Conservation (phyloP, 2,113 vertebrate species). For the Thamnaconus septentrionalis region DNA sequence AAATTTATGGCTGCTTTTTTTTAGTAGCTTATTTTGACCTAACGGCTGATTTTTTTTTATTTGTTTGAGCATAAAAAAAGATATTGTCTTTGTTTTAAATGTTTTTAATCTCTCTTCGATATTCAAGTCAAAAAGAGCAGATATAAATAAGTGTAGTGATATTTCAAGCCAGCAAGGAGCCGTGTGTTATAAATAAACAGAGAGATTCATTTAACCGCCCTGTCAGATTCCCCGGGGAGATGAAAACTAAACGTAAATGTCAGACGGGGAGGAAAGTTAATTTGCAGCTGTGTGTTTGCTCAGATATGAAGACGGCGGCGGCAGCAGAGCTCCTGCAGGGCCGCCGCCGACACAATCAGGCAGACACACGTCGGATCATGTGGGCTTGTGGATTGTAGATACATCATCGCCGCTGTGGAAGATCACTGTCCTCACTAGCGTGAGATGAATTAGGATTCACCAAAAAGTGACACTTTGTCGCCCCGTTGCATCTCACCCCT, state of each 20-base stretch:
- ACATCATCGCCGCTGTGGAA: too few species aligned
- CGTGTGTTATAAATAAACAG: not conserved
- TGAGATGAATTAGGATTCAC: too few species aligned
- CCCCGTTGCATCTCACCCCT: too few species aligned
- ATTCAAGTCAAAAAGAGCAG: not conserved
- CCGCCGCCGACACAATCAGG: too few species aligned
- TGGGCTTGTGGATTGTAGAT: too few species aligned
- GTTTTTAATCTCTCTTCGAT: conserved; percentile 19
- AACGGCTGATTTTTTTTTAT: conserved; percentile 19
- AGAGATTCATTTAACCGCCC: conserved; percentile 1
- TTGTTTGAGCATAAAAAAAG: not conserved
- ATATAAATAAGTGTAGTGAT: conserved; percentile 6
- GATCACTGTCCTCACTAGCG: too few species aligned
- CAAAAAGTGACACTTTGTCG: too few species aligned
- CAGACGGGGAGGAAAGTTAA: not conserved
- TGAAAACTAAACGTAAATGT: not conserved
- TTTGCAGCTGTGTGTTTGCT: too few species aligned
- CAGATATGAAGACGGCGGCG: too few species aligned
- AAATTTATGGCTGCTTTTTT: too few species aligned
- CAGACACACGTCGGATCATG: too few species aligned
- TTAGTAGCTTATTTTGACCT: conserved; percentile 9
- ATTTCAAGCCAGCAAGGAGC: not conserved
- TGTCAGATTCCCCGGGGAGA: conserved; percentile 1
- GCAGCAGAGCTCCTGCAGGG: too few species aligned
- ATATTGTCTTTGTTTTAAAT: conserved; percentile 21